Base-by-base conservation (phyloP, 30 jellyfish, hydroid and myxozoan species). In the Pseudorhiza aurosa region DNA sequence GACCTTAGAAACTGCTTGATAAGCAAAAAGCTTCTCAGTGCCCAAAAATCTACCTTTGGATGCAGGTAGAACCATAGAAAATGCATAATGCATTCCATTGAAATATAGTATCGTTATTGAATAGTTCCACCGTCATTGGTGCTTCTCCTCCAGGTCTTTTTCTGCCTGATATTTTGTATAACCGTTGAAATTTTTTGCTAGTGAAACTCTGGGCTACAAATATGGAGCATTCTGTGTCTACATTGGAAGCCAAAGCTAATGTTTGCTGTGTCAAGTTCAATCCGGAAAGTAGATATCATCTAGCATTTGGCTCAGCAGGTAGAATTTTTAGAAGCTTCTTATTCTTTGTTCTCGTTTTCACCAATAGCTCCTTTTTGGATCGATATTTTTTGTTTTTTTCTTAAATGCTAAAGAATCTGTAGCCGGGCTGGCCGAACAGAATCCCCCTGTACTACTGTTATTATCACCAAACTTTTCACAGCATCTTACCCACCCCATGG, bases 281-380 rank as follows among this genome's bases (percentile, higher is more conserved):
- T 58, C 98, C 98, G 26, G 85, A 88, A 29, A 92, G 96, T 32
- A 77, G 87, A 47, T 92, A 85, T 40, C 88, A 92, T 50, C 56
- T 92, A 19, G 98, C 98, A 15, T 92, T 92, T 79, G 98, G 98
- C 17, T 92, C 98, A 15, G 98, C 98, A 44, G 98, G 98, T 92
- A 46, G 22, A 35, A 26, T 1, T 39, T 32, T 21, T n/a, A 22
- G 19, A 19, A 25, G 12, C 17, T 3, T 15, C 25, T 15, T 76
- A n/a, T 58, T 8, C 26, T 4, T 11, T 28, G 18, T 35, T 28
- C 39, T 21, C 9, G 9, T 21, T 3, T 21, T 28, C 18, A 21
- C 3, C 19, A 27, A 46, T 11, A 4, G 19, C 60, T 4, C 21
- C 60, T 46, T 46, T 46, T 11, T 3, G 2, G 15, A 46, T 46